Evolutionary conservation across 2,888 invertebrate genomes (phyloP), one percentile per base, ranked within the genome.

Genomic region (Cataglyphis rosenhaueri): DNA sequence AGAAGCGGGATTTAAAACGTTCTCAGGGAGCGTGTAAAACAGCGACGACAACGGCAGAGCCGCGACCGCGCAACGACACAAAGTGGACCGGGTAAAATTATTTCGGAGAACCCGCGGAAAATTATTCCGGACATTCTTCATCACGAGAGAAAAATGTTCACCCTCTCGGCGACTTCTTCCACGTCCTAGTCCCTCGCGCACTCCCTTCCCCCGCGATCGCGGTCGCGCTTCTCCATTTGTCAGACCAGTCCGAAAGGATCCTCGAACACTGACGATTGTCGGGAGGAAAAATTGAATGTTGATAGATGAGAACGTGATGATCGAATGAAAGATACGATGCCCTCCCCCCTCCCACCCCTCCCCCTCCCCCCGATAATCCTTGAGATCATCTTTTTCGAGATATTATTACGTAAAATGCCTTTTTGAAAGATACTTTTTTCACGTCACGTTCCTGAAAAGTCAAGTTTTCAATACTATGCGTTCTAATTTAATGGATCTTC

Each of bases 1-100:
- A 84, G 86, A 83, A 86, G 84, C 85, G 79, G 88, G 88, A 87
- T 89, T 89, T 90, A 85, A 89, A 89, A 88, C 76, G 87, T 85
- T 85, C 85, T 73, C 85, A 68, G 73, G 66, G 81, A 81, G 78
- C 88, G 83, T 86, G 87, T 88, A 86, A 88, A 89, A 88, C 89
- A 85, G 68, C 66, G 66, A 83, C 82, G 87, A 82, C 84, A 62
- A 81, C 86, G 82, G 65, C 73, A 57, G 76, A 57, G 70, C 65
- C 21, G 76, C 76, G 78, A 41, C 74, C 61, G 81, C 65, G 75
- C 66, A 66, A 75, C 75, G 65, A 61, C 71, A 71, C 74, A 71
- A 79, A 76, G 68, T 68, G 85, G 81, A 79, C 83, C 64, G 71
- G 78, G 73, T 48, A 61, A 84, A 88, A 85, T 88, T 85, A 88